Evolutionary conservation across 1,140 invertebrate species (phyloP).

Genomic region (Dreissena polymorpha): DNA sequence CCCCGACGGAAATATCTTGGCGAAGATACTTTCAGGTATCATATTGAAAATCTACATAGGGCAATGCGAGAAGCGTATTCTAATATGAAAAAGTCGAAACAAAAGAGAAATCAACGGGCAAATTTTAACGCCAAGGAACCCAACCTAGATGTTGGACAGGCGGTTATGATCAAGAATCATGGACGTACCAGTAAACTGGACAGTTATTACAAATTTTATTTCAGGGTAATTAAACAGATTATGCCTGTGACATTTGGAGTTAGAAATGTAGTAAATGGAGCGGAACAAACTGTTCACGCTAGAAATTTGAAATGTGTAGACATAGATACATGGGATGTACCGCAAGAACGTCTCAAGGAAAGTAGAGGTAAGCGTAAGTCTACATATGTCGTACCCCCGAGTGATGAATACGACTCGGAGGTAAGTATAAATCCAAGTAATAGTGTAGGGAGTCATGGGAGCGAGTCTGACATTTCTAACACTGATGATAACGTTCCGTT

Average conservation of each 20-base stretch:
- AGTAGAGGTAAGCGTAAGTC: background rate
- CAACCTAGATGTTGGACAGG: background rate
- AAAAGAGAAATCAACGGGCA: background rate
- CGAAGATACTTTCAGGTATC: too few species aligned
- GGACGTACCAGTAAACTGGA: too few species aligned
- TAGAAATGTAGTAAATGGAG: too few species aligned
- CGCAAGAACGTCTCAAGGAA: too few species aligned
- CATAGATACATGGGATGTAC: conserved; percentile 29
- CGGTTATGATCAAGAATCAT: conserved; percentile 15
- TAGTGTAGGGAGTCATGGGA: too few species aligned
- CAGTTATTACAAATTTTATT: conserved; percentile 12
- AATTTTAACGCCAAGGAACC: background rate
- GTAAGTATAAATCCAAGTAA: too few species aligned
- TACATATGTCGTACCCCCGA: conserved; percentile 13
- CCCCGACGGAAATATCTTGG: too few species aligned
- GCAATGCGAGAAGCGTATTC: conserved; percentile 5
- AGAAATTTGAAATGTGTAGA: too few species aligned
- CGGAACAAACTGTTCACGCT: too few species aligned
- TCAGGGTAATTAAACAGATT: conserved; percentile 9
- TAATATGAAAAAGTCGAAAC: conserved; percentile 15
- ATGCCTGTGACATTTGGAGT: background rate
- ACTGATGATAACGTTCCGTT: too few species aligned
- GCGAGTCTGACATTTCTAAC: too few species aligned
- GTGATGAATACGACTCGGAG: background rate
- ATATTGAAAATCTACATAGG: conserved; percentile 8